A percentile compares a stretch with the other conserved stretches of the same genome.
Evolutionary conservation across 2,888 invertebrate species (phyloP).

Genomic region (Pristionchus entomophagus): DNA sequence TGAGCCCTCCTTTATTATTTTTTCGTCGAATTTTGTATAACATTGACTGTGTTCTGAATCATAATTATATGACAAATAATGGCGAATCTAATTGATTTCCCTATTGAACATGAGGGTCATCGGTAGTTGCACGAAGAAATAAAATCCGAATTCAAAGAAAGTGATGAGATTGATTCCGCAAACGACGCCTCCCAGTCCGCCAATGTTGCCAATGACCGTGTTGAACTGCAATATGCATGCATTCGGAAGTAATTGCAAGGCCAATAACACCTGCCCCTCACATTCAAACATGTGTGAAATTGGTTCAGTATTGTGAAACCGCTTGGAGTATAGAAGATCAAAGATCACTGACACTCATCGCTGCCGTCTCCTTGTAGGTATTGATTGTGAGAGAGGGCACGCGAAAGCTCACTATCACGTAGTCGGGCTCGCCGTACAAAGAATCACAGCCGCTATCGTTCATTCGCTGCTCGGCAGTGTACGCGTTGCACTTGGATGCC

Average conservation of each 20-base stretch:
- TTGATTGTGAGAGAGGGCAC: background rate
- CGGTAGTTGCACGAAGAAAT: background rate
- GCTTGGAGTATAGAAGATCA: background rate
- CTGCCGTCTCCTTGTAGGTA: background rate
- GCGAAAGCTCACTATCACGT: slow-evolving; percentile 24
- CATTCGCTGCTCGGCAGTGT: background rate
- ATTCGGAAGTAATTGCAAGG: background rate
- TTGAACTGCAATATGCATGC: background rate
- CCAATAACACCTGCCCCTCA: background rate
- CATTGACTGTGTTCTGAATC: no score
- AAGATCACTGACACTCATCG: background rate
- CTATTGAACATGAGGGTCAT: slow-evolving; percentile 1
- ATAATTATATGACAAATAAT: no score
- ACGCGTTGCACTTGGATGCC: background rate
- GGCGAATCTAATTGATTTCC: background rate
- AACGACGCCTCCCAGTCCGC: background rate
- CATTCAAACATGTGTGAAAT: background rate
- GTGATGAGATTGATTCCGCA: background rate
- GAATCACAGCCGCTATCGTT: background rate
- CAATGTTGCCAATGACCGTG: background rate
- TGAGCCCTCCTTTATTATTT: no score
- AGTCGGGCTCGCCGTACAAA: background rate
- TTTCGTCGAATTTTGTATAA: no score
- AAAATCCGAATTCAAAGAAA: no score
- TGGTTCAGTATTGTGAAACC: background rate